Conservation (phyloP, 1,140 invertebrate genomes). For the Augochlora pura region DNA sequence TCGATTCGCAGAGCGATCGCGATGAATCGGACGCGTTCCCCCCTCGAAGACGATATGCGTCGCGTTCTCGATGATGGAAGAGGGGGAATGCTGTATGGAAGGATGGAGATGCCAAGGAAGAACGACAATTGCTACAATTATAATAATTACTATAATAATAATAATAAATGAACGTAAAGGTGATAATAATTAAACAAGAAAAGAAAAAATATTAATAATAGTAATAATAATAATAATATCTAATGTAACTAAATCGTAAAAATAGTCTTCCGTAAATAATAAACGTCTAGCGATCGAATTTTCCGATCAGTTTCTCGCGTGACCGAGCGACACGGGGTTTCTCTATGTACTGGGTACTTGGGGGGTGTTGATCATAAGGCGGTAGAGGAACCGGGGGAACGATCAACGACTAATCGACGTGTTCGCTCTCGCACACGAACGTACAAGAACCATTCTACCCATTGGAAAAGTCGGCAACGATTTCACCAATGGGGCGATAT, state of each 20-base stretch:
- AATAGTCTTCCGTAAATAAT: conserved; percentile 14
- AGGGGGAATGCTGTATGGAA: no score
- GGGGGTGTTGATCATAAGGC: no score
- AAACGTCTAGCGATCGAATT: no score
- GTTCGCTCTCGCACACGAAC: not conserved
- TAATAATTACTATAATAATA: conserved; percentile 17
- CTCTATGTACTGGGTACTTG: not conserved
- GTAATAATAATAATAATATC: conserved; percentile 40
- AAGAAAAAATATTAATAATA: conserved; percentile 30
- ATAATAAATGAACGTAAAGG: not conserved
- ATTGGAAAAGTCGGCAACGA: no score
- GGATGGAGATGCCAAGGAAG: no score
- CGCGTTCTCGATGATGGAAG: no score
- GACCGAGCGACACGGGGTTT: not conserved
- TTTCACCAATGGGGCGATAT: not conserved
- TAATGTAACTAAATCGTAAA: conserved; percentile 35
- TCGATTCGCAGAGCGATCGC: no score
- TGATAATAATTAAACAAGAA: conserved; percentile 8
- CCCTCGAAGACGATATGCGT: no score
- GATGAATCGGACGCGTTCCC: no score
- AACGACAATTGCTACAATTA: conserved; percentile 32
- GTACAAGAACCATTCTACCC: not conserved
- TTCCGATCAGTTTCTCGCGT: not conserved
- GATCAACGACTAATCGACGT: conserved; percentile 4
- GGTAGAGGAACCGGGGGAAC: not conserved